Conservation (phyloP, 92 coral and sea anemone species). For the Plumapathes pennacea region DNA sequence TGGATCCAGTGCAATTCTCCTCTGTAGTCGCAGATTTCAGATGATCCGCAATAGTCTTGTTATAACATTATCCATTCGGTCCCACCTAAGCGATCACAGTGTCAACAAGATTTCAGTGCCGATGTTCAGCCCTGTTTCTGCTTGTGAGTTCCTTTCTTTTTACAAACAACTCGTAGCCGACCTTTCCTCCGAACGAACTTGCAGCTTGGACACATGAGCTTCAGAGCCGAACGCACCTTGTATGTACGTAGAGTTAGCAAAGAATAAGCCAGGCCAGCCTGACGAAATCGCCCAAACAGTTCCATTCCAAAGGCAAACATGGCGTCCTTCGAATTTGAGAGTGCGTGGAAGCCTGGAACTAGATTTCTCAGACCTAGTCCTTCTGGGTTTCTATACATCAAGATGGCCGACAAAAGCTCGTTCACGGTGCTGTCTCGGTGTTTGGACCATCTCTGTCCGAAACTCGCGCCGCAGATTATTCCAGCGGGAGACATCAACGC, state of each 20-base stretch:
- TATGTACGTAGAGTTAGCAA: conserved; percentile 80
- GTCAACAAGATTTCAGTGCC: too few species aligned
- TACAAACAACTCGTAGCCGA: conserved; percentile 88
- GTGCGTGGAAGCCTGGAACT: conserved; percentile 23
- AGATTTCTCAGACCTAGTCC: background rate
- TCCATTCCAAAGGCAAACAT: conserved; percentile 39
- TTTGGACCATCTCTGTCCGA: conserved; percentile 3
- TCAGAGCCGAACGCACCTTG: conserved; percentile 88
- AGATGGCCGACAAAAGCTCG: conserved; percentile 19
- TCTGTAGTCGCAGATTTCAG: too few species aligned
- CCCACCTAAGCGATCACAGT: too few species aligned
- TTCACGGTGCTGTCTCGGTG: conserved; percentile 3
- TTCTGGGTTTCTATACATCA: background rate
- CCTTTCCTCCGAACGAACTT: conserved; percentile 95
- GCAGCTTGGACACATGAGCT: conserved; percentile 83
- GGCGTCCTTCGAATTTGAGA: background rate
- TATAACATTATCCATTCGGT: too few species aligned
- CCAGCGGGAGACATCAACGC: conserved; percentile 11
- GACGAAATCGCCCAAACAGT: conserved; percentile 52
- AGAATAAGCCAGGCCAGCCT: conserved; percentile 64
- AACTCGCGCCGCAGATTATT: conserved; percentile 4
- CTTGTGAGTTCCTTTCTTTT: conserved; percentile 92
- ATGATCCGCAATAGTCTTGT: too few species aligned
- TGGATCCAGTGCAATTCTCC: too few species aligned
- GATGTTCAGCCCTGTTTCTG: conserved; percentile 81